Evolutionary conservation across 2,888 invertebrate species (phyloP), one percentile per base, ranked within the genome.

Genomic region (Pseudolycoriella hygida): DNA sequence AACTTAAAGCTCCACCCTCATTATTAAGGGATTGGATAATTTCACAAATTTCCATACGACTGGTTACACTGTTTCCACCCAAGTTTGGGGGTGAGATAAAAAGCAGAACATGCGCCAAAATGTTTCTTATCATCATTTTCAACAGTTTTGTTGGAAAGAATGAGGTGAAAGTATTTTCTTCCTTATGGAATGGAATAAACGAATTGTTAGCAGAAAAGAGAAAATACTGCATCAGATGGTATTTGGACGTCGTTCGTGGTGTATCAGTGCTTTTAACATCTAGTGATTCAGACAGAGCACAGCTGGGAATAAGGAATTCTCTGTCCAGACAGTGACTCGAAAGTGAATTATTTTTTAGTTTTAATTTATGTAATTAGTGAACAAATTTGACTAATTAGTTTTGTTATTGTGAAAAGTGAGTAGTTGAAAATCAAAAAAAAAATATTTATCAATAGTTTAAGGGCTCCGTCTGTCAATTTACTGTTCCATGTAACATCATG

Each of bases 41-140:
- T 8, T 25, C n/a, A n/a, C 5, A 15, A 25, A 41, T 18, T 41
- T 41, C 19, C 30, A 41, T 41, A 8, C 14, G 19, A 41, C 14
- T 41, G 25, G 41, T 41, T 41, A 41, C 41, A 41, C 5, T 41
- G 41, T 41, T 41, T 2, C 41, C 25, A 41, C 41, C 41, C 41
- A 41, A 18, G 8, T 40, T 40, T 25, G 19, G 25, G 41, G 25
- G 25, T 41, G 30, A 41, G 30, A 25, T 25, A 2, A 3, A 41
- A 25, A 14, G 4, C 25, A 8, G 12, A 41, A n/a, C n/a, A 25
- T 41, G 41, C 41, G 41, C 25, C 41, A 40, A 40, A 17, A 39
- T 39, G n/a, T 37, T 14, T 15, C 39, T 17, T 39, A 39, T 39
- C 15, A 17, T 10, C 15, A 39, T 39, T 25, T 25, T 25, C 25